Evolutionary conservation across 2,797 vertebrate species (phyloP).

Genomic region (Enoplosus armatus): DNA sequence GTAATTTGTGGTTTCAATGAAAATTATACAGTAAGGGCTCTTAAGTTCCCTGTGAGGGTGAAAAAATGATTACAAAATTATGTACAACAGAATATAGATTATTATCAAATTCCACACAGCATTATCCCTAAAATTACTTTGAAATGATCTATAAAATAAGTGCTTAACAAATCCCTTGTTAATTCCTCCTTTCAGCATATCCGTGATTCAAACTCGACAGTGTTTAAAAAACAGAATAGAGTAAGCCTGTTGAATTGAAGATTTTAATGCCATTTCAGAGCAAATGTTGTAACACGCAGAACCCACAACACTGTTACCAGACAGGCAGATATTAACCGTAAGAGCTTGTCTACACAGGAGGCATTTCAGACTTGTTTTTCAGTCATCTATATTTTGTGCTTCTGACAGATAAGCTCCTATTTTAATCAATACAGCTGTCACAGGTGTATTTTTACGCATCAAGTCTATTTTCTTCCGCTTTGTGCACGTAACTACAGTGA

Average conservation of each 20-base stretch:
- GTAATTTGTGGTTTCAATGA: not conserved
- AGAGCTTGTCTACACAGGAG: not conserved
- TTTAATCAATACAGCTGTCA: not conserved
- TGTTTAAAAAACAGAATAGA: not conserved
- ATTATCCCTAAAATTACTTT: not conserved
- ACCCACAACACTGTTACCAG: not conserved
- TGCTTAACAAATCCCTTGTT: not conserved
- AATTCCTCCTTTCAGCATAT: not conserved
- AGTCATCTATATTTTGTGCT: fast-evolving
- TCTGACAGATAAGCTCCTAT: not conserved
- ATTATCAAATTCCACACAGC: not conserved
- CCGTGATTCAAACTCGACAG: not conserved
- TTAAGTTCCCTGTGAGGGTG: not conserved
- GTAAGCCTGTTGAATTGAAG: not conserved
- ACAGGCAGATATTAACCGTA: not conserved
- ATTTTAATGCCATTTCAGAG: not conserved
- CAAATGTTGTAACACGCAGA: not conserved
- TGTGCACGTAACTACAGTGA: not conserved
- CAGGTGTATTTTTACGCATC: not conserved
- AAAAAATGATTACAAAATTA: slow-evolving; percentile 5
- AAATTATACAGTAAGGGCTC: not conserved
- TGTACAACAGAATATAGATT: not conserved
- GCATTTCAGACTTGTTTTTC: not conserved
- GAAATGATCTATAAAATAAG: not conserved
- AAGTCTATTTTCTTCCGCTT: not conserved